phyloP scores from a whole-genome alignment of 2,113 vertebrate genomes.

The Megaleporinus macrocephalus region DNA sequence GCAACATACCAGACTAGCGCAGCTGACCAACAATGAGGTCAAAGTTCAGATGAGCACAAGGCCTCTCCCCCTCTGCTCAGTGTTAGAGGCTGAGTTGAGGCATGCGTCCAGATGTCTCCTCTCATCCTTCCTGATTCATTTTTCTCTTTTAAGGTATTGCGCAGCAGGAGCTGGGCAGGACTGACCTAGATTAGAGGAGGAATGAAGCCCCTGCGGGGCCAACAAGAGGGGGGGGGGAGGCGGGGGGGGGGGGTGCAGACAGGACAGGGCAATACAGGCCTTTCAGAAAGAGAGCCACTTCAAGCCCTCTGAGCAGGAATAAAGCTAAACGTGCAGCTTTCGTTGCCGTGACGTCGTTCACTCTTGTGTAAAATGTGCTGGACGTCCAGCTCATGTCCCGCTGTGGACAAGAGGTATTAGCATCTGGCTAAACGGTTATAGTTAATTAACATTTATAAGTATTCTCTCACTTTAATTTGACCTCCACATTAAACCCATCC shows the following conservation, averaged over 20 bases:
- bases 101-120: slow-evolving; percentile 52
- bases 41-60: slow-evolving; percentile 27
- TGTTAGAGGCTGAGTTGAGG: slow-evolving; percentile 19
- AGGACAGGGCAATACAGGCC: background rate
- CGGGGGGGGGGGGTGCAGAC: background rate
- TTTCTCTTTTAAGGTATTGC: slow-evolving; percentile 28
- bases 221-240: background rate
- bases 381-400: no score
- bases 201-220: background rate
- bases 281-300: slow-evolving; percentile 16
- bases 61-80: slow-evolving; percentile 16
- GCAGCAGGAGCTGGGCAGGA: slow-evolving; percentile 12
- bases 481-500: no score
- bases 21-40: slow-evolving; percentile 38
- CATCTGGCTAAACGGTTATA: background rate
- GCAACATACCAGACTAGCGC: background rate
- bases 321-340: background rate
- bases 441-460: no score
- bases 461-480: no score
- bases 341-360: background rate
- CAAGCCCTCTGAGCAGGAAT: slow-evolving; percentile 1
- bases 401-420: background rate
- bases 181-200: slow-evolving; percentile 48
- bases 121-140: slow-evolving; percentile 28
- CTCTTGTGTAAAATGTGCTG: background rate